Percentiles rank a stretch among this genome's conserved stretches.
phyloP scores from a whole-genome alignment of 2,113 vertebrate genomes.

The Xiphorhynchus elegans region DNA sequence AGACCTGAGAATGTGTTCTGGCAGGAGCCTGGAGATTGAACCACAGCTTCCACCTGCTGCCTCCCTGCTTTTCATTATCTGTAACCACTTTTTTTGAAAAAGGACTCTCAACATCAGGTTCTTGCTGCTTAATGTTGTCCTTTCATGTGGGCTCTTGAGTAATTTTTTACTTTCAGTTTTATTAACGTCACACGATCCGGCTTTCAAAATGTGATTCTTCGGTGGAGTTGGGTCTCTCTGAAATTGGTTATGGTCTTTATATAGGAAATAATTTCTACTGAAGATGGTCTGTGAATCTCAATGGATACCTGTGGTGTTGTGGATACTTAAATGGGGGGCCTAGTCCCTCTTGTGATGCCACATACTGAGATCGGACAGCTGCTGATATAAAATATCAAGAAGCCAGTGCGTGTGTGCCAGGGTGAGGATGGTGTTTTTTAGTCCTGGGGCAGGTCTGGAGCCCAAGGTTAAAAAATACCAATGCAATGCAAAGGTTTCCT shows the following conservation, averaged over 20 bases:
- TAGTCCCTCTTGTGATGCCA: fast-evolving
- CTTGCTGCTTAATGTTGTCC: not conserved
- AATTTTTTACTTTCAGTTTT: slow-evolving; percentile 19
- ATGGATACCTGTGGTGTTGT: not conserved
- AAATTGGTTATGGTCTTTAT: not conserved
- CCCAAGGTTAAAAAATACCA: not conserved
- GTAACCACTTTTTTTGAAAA: not conserved
- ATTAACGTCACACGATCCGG: not conserved
- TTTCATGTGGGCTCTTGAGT: slow-evolving; percentile 62
- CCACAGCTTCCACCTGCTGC: not conserved
- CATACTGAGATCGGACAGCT: too few species aligned
- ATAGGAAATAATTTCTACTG: not conserved
- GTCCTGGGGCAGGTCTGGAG: not conserved
- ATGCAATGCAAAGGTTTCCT: not conserved
- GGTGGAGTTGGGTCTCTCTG: not conserved
- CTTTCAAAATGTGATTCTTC: not conserved
- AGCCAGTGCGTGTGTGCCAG: fast-evolving
- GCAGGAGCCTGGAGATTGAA: not conserved
- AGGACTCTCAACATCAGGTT: not conserved
- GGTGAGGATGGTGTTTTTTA: not conserved
- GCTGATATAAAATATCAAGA: not conserved
- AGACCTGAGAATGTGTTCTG: not conserved
- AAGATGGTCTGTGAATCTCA: not conserved
- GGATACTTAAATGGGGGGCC: not conserved
- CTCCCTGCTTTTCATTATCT: not conserved